Evolutionary conservation across 2,113 vertebrate genomes (phyloP), one percentile per base, ranked within the genome.

Genomic region (Pagrus major): DNA sequence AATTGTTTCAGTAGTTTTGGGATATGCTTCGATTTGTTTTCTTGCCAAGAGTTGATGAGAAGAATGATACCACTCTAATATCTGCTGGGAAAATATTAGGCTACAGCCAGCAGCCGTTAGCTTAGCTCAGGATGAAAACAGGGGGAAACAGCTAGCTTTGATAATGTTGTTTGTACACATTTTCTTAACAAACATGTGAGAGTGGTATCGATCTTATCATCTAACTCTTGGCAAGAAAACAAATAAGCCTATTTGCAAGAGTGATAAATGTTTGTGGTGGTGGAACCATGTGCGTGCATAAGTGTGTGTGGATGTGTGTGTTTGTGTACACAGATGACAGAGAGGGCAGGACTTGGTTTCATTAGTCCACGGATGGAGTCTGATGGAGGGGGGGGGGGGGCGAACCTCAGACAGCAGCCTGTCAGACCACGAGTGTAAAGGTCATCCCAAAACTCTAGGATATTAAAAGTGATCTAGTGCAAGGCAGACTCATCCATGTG

Each of bases 381-480:
- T 66, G 66, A 70, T 55, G 54, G 78, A 73, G 64, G 49, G 51
- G 76, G 47, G 23, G 64, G 49, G 51, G 76, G 47, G 23, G 21
- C 35, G 47, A 46, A 68, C 55, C 47, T 89, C 63, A 84, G 70
- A 80, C 63, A 61, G 66, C 59, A 76, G 70, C 44, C 63, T 37
- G 47, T 64, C 71, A 75, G 72, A 71, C 49, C 58, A 46, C 82
- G 35, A 77, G 76, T 80, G 67, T 35, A 87, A 72, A 85, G 89
- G 74, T 92, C 84, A 86, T 60, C 27, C 65, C 33, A 21, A 73
- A 76, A 47, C 66, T 39, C 42, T 55, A 12, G 10, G 47, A 41
- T 39, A 42, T 60, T 63, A 9, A n/a, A 54, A 65, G 71, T 47
- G 18, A 31, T 63, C 16, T 3, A 41, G 47, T 64, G 76, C 29